Base-by-base conservation (phyloP, 2,888 invertebrate species). In the Athrips mouffetella region DNA sequence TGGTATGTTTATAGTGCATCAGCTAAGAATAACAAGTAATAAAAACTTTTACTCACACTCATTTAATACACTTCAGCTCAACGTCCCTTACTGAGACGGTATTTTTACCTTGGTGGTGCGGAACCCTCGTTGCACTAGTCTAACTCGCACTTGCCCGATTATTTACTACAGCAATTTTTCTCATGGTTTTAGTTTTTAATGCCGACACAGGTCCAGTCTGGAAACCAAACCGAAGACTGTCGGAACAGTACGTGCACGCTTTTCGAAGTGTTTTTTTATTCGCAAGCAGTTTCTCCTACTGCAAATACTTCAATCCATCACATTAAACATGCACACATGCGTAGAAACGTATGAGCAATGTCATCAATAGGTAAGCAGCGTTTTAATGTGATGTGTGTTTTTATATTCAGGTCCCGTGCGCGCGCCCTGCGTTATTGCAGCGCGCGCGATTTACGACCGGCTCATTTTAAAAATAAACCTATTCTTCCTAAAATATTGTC, bases 401-500 rank as follows among this genome's bases (percentile, higher is more conserved):
- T 80, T 67, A 76, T 77, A 87, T 86, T 86, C 86, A 63, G 70
- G 56, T 55, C 79, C 70, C 83, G 78, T 77, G 67, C 67, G 63
- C 65, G 62, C 70, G 69, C 64, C 70, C 70, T 72, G 70, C 75
- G 80, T 84, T 86, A 87, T 87, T 82, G 81, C 83, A 77, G 70
- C 68, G 62, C 62, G 66, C 68, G 70, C 73, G 76, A 86, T 85
- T 86, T 87, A 85, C 77, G 77, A 73, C 72, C 63, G 66, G 65
- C 78, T 77, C 81, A 73, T 78, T 86, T 85, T 82, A 78, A 83
- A 81, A 84, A 85, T 85, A 82, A 82, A 82, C 83, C 87, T 78
- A 86, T 86, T 86, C 76, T 69, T 77, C 77, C 75, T 86, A 82
- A 88, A 84, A 87, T 86, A 88, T 82, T 81, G 86, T 86, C 87